A percentile compares a stretch with the other conserved stretches of the same genome.
Evolutionary conservation across 2,888 invertebrate genomes (phyloP).

Genomic region (Chrysotoxum bicinctum): DNA sequence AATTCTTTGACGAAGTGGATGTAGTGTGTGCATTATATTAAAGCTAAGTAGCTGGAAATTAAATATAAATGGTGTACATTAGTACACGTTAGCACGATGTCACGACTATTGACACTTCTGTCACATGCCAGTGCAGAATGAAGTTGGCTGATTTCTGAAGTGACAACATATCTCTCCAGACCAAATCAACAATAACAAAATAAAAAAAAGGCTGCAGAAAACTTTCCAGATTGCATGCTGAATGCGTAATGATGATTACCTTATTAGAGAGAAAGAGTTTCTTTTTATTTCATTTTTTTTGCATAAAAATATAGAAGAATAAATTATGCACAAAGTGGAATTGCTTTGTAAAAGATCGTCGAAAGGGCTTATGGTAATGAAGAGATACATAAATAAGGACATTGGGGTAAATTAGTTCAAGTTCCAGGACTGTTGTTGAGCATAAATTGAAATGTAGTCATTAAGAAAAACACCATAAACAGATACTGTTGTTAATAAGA

Average conservation of each 20-base stretch:
- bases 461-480: neutral
- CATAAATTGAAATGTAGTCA: slow-evolving; percentile 30
- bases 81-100: slow-evolving; percentile 71
- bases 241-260: slow-evolving; percentile 31
- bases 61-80: slow-evolving; percentile 73
- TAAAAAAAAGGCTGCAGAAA: slow-evolving; percentile 9
- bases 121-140: slow-evolving; percentile 67
- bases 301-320: neutral
- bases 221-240: slow-evolving; percentile 34
- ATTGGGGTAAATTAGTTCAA: slow-evolving; percentile 14
- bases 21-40: slow-evolving; percentile 64
- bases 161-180: slow-evolving; percentile 29
- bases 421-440: neutral
- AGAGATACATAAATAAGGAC: slow-evolving; percentile 8
- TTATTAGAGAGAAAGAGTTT: slow-evolving; percentile 34
- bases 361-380: neutral
- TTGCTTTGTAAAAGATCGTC: neutral
- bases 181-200: neutral
- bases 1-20: slow-evolving; percentile 73
- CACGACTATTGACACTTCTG: slow-evolving; percentile 72
- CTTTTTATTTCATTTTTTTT: neutral
- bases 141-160: slow-evolving; percentile 68
- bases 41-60: slow-evolving; percentile 68
- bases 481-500: neutral
- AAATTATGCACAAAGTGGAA: slow-evolving; percentile 15